phyloP scores from a whole-genome alignment of 2,888 invertebrate species.

The Halictus quadricinctus region DNA sequence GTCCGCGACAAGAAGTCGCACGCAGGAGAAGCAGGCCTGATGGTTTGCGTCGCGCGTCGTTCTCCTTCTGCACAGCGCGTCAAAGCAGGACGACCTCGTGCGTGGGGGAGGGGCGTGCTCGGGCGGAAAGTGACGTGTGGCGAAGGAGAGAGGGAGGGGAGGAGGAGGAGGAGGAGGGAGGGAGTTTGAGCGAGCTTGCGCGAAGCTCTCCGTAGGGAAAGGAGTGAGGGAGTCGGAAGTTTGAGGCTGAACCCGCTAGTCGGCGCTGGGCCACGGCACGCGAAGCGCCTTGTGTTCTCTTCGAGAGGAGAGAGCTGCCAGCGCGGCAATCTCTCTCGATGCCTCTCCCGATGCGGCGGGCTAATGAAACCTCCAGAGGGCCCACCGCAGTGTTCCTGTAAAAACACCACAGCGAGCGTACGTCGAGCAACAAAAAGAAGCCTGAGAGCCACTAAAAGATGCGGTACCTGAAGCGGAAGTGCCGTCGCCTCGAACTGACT shows the following conservation, averaged over 20 bases:
- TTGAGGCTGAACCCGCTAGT: constrained; percentile 74
- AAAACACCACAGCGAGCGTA: background rate
- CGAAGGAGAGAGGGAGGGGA: too few species aligned
- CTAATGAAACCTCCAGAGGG: constrained; percentile 60
- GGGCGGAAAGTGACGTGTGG: too few species aligned
- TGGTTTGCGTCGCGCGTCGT: background rate
- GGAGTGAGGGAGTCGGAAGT: constrained; percentile 53
- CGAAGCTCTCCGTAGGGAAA: constrained; percentile 60
- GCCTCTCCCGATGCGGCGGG: constrained; percentile 61
- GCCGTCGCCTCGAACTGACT: constrained; percentile 75
- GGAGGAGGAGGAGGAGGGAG: background rate
- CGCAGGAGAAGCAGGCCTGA: constrained; percentile 29
- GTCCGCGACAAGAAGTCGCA: constrained; percentile 33
- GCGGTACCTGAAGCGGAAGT: constrained; percentile 80
- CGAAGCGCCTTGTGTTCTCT: constrained; percentile 71
- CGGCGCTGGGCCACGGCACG: constrained; percentile 78
- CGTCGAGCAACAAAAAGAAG: constrained; percentile 27
- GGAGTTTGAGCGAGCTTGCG: constrained; percentile 70
- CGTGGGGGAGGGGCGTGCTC: background rate
- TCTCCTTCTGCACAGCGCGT: background rate
- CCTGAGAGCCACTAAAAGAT: constrained; percentile 68
- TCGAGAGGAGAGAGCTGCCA: constrained; percentile 58
- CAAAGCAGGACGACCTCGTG: background rate
- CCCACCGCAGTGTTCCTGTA: constrained; percentile 38
- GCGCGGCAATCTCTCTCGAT: constrained; percentile 56